Evolutionary conservation across 1,140 invertebrate species (phyloP).

Genomic region (Linepithema humile): DNA sequence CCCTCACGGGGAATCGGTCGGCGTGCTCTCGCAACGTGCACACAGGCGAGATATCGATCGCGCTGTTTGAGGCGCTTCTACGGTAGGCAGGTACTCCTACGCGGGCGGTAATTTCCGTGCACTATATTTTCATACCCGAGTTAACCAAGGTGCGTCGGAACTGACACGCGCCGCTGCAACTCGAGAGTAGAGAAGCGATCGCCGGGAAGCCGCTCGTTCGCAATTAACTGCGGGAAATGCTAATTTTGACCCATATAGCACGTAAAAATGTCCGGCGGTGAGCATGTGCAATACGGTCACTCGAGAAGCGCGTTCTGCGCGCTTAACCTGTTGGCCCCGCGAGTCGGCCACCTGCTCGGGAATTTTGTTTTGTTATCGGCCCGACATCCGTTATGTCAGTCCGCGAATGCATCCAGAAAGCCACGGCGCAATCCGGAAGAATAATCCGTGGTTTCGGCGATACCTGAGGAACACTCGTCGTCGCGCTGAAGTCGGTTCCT

Average conservation of each 20-base stretch:
- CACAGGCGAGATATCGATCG: conserved; percentile 47
- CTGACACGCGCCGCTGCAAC: conserved; percentile 55
- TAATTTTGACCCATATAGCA: conserved; percentile 76
- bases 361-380: conserved; percentile 70
- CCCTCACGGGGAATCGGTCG: conserved; percentile 17
- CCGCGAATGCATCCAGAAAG: background rate
- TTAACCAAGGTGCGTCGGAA: conserved; percentile 46
- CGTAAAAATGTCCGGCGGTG: conserved; percentile 65
- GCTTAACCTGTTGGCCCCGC: conserved; percentile 60
- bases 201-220: conserved; percentile 55
- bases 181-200: background rate
- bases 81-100: conserved; percentile 26
- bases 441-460: conserved; percentile 49
- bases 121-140: conserved; percentile 46
- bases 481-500: background rate
- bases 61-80: conserved; percentile 23
- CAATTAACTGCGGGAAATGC: conserved; percentile 75
- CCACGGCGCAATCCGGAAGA: conserved; percentile 53
- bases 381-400: conserved; percentile 57
- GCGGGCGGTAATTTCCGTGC: conserved; percentile 49
- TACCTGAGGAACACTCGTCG: conserved; percentile 8
- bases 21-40: conserved; percentile 25
- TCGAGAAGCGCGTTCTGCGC: conserved; percentile 36
- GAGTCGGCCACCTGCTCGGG: conserved; percentile 61
- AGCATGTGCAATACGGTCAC: conserved; percentile 73